Evolutionary conservation across 2,888 invertebrate species (phyloP), one percentile per base, ranked within the genome.

Genomic region (Muscina levida): DNA sequence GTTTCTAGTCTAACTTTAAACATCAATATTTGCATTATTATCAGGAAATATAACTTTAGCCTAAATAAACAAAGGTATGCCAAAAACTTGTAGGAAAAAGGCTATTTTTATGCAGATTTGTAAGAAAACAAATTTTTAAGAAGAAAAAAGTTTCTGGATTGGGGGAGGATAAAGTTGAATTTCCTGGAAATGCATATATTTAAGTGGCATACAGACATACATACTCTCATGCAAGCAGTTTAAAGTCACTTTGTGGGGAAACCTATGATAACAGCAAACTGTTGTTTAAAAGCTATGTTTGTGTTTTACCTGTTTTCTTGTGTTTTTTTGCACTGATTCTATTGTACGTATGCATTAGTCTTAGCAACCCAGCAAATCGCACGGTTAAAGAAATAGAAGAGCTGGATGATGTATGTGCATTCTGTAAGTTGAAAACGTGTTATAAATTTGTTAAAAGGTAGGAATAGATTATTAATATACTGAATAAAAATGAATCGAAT

Each of bases 21-120:
- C 65, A 65, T 76, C 79, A 79, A 79, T 79, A 79, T 79, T 79
- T 79, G 72, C 68, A 66, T 72, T 79, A 72, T 79, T 72, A 76
- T 68, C 24, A 17, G 53, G 3, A 24, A 17, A 19, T 62, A 42
- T 42, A 24, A 15, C 22, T 13, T 62, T 37, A 2, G 71, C 70
- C 31, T 51, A 70, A 77, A 79, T 72, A 75, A 71, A 79, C 57
- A 71, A 62, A 79, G 72, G 72, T 76, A 76, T 68, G 68, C 59
- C 67, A 79, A 72, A 79, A 79, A 79, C 53, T 76, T 79, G 62
- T 39, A 65, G 31, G 56, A 79, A 75, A 31, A 37, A 31, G 53
- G 13, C 44, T 48, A 48, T n/a, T n/a, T n/a, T n/a, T n/a, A n/a
- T n/a, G n/a, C n/a, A n/a, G n/a, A n/a, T n/a, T n/a, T 19, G 68